These are phyloP conservation scores for Podiceps cristatus DNA, from an alignment of 2,113 vertebrate genomes.

Conservation along the genomic window DNA sequence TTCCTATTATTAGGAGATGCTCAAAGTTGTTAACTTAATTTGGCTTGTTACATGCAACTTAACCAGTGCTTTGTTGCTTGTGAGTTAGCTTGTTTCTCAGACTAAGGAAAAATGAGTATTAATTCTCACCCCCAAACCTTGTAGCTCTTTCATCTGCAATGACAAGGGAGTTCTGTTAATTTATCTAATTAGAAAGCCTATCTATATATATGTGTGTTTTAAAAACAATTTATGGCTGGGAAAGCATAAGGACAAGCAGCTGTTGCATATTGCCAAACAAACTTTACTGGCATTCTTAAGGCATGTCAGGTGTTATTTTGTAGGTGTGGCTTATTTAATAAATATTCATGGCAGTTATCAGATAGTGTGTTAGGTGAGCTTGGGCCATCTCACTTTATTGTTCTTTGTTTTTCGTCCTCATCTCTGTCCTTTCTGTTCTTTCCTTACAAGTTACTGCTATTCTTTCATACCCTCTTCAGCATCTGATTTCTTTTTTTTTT, in stretches of 20 bases:
- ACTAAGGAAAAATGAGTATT: background rate
- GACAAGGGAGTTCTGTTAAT: background rate
- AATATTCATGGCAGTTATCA: background rate
- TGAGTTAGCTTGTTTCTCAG: background rate
- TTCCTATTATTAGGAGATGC: background rate
- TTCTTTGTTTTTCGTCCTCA: background rate
- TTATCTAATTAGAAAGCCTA: background rate
- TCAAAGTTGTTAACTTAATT: background rate
- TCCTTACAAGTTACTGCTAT: background rate
- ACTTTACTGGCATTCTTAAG: background rate
- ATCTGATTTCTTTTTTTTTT: background rate
- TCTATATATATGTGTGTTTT: background rate
- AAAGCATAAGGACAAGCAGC: background rate
- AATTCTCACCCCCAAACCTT: background rate
- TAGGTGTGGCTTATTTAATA: background rate
- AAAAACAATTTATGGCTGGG: background rate
- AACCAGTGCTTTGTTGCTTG: background rate
- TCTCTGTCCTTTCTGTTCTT: background rate
- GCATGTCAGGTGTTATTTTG: background rate
- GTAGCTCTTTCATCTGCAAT: background rate
- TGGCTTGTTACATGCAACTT: background rate
- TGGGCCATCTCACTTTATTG: background rate
- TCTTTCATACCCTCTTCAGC: background rate
- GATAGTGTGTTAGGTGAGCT: background rate
- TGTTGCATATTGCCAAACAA: background rate